Conservation (phyloP, 2,888 invertebrate genomes). For the Euzophera pinguis region DNA sequence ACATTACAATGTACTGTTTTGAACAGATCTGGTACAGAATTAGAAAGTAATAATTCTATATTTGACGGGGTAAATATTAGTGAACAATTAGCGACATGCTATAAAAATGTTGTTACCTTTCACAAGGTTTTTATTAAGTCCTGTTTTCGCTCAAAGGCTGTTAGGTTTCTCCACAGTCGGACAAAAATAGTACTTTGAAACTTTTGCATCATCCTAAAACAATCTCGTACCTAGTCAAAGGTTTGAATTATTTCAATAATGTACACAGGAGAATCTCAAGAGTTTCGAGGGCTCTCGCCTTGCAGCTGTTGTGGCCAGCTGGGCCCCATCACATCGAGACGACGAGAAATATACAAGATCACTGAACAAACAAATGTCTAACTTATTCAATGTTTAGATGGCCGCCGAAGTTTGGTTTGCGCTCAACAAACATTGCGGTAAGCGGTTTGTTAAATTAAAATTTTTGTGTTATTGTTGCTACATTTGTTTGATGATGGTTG, state of each 20-base stretch:
- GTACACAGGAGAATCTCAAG: slow-evolving; percentile 28
- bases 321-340: slow-evolving; percentile 50
- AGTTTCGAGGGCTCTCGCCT: slow-evolving; percentile 45
- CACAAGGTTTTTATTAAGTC: too few species aligned
- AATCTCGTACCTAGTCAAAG: slow-evolving; percentile 14
- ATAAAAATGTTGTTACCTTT: too few species aligned
- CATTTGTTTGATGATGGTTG: slow-evolving; percentile 22
- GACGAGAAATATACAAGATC: slow-evolving; percentile 47
- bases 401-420: slow-evolving; percentile 47
- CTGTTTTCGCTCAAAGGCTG: too few species aligned
- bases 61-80: too few species aligned
- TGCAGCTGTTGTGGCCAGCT: slow-evolving; percentile 61
- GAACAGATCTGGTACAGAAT: too few species aligned
- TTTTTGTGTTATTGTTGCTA: slow-evolving; percentile 22
- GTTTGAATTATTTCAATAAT: slow-evolving; percentile 26
- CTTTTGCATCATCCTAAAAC: slow-evolving; percentile 24
- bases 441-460: slow-evolving; percentile 43
- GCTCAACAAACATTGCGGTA: slow-evolving; percentile 49
- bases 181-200: neutral
- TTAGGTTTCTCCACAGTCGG: too few species aligned
- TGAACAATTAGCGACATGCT: too few species aligned
- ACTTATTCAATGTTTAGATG: slow-evolving; percentile 41
- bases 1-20: neutral
- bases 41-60: too few species aligned
- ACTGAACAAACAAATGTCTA: slow-evolving; percentile 59